These are phyloP conservation scores for Scelioninae gen. 2 DNA, from an alignment of 2,888 invertebrate genomes.

Conservation along the genomic window DNA sequence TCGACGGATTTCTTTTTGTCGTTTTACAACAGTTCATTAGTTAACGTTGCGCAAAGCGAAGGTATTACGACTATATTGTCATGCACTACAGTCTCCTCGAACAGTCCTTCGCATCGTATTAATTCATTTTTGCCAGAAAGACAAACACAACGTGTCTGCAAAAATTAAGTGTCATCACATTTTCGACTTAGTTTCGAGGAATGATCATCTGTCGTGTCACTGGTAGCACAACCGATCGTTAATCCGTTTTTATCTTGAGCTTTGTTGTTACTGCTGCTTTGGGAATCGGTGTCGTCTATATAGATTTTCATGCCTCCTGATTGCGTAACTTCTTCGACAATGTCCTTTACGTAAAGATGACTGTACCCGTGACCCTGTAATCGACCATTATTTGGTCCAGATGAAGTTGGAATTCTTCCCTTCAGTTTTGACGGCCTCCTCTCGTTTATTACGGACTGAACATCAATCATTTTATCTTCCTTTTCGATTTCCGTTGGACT, in stretches of 20 bases:
- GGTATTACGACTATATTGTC: constrained; percentile 71
- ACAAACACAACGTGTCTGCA: constrained; percentile 18
- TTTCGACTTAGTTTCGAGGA: constrained; percentile 51
- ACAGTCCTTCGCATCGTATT: constrained; percentile 60
- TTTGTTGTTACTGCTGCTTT: constrained; percentile 63
- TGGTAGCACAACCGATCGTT: constrained; percentile 21
- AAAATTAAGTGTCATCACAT: constrained; percentile 44
- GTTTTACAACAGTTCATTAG: constrained; percentile 35
- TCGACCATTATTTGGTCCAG: constrained; percentile 31
- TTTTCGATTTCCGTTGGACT: constrained; percentile 51
- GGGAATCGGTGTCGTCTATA: constrained; percentile 69
- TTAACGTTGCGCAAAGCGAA: constrained; percentile 48
- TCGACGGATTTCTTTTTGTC: constrained; percentile 28
- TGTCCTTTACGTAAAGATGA: constrained; percentile 64
- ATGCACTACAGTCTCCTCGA: constrained; percentile 71
- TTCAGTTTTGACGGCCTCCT: constrained; percentile 72
- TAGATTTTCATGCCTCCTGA: constrained; percentile 67
- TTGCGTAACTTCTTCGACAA: constrained; percentile 53
- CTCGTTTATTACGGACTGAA: constrained; percentile 73
- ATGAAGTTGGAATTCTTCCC: constrained; percentile 49
- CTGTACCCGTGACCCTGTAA: constrained; percentile 59
- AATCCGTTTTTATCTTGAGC: constrained; percentile 41
- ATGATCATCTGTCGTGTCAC: constrained; percentile 44
- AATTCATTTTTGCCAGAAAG: constrained; percentile 19
- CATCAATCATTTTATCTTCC: constrained; percentile 61